These are phyloP conservation scores for Lepus townsendii DNA, from an alignment of 2,797 vertebrate genomes.

Conservation along the genomic window DNA sequence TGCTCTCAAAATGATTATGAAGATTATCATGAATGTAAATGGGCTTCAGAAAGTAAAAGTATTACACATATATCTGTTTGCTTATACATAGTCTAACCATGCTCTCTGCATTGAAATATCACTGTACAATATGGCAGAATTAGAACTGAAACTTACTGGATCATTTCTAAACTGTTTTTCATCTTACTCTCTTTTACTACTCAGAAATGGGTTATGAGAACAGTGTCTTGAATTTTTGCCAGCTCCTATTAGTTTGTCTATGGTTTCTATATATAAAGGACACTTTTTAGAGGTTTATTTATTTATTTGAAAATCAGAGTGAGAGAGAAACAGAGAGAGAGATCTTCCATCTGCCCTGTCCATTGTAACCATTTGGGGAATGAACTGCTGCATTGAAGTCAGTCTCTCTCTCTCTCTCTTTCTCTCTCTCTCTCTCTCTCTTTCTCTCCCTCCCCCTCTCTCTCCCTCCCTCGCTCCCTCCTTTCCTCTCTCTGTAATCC, in stretches of 20 bases:
- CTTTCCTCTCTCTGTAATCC: no score
- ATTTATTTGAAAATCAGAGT: no score
- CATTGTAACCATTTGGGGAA: no score
- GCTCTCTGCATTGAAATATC: neutral
- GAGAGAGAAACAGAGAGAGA: no score
- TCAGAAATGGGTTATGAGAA: neutral
- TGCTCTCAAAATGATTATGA: neutral
- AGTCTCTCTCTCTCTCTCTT: no score
- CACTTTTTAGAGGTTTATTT: neutral
- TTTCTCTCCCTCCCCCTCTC: no score
- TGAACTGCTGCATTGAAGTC: no score
- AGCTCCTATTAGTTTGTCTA: neutral
- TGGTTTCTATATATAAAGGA: neutral
- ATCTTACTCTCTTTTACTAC: neutral
- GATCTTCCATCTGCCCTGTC: no score
- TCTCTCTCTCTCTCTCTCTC: no score
- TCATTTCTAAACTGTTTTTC: neutral
- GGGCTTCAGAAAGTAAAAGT: neutral
- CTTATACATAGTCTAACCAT: neutral
- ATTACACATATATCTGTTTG: neutral
- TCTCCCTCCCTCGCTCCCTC: no score
- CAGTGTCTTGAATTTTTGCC: neutral
- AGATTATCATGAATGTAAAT: neutral
- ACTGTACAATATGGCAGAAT: neutral
- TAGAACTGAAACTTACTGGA: neutral